Evolutionary conservation across 2,888 invertebrate genomes (phyloP), one percentile per base, ranked within the genome.

Genomic region (Mesochorus sp.): DNA sequence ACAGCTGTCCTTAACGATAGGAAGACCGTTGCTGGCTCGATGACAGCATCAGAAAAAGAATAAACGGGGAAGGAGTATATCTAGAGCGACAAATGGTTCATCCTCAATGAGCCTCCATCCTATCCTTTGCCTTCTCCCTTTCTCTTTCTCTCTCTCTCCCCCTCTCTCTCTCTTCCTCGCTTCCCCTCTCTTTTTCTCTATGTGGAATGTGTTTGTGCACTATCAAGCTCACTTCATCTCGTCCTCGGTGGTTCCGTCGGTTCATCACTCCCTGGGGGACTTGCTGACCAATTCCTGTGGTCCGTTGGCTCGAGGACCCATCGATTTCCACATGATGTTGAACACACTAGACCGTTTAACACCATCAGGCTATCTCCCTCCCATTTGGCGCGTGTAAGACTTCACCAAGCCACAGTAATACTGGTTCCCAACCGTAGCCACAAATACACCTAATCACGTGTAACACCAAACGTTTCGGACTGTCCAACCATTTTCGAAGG

Each of bases 361-460:
- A 59, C 53, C 71, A 64, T 66, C 64, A 71, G n/a, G n/a, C n/a
- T n/a, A n/a, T 39, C 4, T 28, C 12, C 67, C 47, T 12, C 17
- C 24, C 55, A 31, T 39, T 47, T 28, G 26, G 55, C 44, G 44
- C n/a, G 44, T 68, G 44, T 14, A 24, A 34, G 53, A 26, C 21
- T 42, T 24, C 55, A 10, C 14, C 42, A 21, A 49, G 39, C 51
- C 53, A n/a, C n/a, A 61, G 82, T 83, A 82, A 82, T 78, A 84
- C 84, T 84, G 79, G 81, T 81, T 84, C 85, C 83, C 77, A 77
- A 79, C 83, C 83, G 80, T 80, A 81, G 73, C 86, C 85, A 83
- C 88, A 86, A 87, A 88, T 88, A 86, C 87, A 88, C 85, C 87
- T 88, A 88, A 89, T 89, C 88, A 86, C 83, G 84, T 84, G 84